Evolutionary conservation across 2,113 vertebrate genomes (phyloP), one percentile per base, ranked within the genome.

Genomic region (Vireo altiloquus): DNA sequence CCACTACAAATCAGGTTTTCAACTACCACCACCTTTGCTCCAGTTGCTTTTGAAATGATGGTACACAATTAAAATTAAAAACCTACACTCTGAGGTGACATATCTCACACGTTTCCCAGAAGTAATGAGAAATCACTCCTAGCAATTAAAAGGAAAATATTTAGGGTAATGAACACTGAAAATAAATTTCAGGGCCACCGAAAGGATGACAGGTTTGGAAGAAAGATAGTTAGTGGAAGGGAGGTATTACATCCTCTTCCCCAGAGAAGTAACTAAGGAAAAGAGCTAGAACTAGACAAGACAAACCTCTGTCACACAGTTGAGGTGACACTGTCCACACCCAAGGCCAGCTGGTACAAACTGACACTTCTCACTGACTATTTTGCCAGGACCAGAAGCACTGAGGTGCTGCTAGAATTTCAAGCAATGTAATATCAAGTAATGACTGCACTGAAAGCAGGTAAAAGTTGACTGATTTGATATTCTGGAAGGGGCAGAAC

Each of bases 101-200:
- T 4, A 70, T 7, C 22, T 50, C 64, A 60, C 14, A 3, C 0
- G 10, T 49, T 64, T 87, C 66, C 71, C 49, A 79, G 46, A 84
- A 68, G 33, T 68, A 81, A 33, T 31, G 13, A 70, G 39, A 44
- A 54, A 46, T 76, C 89, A 80, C 42, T 84, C 53, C 50, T 23
- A 69, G 59, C n/a, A 93, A 77, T 65, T 61, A 61, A 47, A 80
- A 71, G n/a, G 22, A 74, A 54, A 92, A 78, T 16, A 89, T 65
- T 63, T 63, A 78, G 56, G 65, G 91, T 37, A 84, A 59, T 18
- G 20, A 84, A 78, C 52, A 69, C 21, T 50, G 39, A 82, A 80
- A 93, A 74, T 61, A 74, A 61, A 53, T 72, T 94, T 70, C 69
- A 61, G 39, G 47, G 71, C 25, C 69, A 87, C 15, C 15, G 78